Conservation (phyloP, 92 coral and sea anemone genomes). For the Isaurus tuberculatus region DNA sequence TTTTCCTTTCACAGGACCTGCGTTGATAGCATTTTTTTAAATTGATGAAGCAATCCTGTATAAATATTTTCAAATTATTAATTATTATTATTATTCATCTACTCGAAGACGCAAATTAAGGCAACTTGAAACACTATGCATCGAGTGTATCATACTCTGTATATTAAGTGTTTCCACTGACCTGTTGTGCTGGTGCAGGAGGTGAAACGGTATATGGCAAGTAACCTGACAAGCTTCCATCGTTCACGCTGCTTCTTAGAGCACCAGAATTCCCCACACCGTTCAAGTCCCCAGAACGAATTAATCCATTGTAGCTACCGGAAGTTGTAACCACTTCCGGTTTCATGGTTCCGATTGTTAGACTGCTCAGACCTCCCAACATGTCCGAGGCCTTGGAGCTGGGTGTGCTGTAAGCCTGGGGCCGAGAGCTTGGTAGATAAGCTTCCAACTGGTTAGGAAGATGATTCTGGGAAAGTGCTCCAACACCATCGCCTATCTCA, state of each 20-base stretch:
- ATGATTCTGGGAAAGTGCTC: constrained; percentile 23
- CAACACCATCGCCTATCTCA: constrained; percentile 20
- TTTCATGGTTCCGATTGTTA: constrained; percentile 14
- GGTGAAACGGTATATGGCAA: not conserved
- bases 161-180: not conserved
- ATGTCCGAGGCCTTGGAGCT: constrained; percentile 40
- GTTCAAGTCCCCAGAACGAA: constrained; percentile 25
- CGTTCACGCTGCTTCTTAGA: constrained; percentile 14
- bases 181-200: constrained; percentile 28
- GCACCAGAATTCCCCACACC: constrained; percentile 30
- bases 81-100: no score
- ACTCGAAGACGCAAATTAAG: no score
- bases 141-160: not conserved
- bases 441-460: constrained; percentile 16
- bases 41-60: no score
- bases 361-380: constrained; percentile 19
- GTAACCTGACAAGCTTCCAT: constrained; percentile 31
- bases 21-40: no score
- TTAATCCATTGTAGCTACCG: constrained; percentile 23
- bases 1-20: no score
- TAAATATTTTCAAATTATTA: no score
- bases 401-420: constrained; percentile 48
- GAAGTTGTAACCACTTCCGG: constrained; percentile 21
- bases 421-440: constrained; percentile 36
- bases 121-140: no score